Base-by-base conservation (phyloP, 2,113 vertebrate genomes). In the Gavialis gangeticus region DNA sequence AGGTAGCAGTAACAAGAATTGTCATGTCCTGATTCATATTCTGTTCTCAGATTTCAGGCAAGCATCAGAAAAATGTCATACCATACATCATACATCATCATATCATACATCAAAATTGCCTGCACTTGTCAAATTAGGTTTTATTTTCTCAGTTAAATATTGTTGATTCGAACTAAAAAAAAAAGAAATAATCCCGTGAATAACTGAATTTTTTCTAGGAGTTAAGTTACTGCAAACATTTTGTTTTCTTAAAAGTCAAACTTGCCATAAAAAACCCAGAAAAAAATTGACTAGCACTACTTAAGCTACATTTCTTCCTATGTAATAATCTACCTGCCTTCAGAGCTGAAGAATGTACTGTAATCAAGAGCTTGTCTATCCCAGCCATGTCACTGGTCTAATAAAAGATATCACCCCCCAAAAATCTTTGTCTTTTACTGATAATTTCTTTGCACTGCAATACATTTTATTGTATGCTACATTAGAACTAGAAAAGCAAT, bases 401-500 rank as follows among this genome's bases (percentile, higher is more conserved):
- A 46, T 46, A 46, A 46, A 46, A 46, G 46, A 46, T 46, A 46
- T 46, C 8, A 9, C 46, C 46, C 46, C 46, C 46, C 7, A 46
- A 46, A 46, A 46, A 8, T 46, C 88, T 92, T 87, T 62, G 90
- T 78, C 62, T 82, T 78, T 88, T 58, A 54, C 77, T 86, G 84
- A 94, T 79, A 82, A 80, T 88, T 95, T 82, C 73, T 62, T 67
- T 69, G 17, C 57, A 57, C 3, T 87, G 75, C 56, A 90, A 91
- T 54, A 88, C 46, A 88, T 91, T 91, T 86, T 84, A 87, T 84
- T 93, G 46, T 46, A 46, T 46, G 46, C 46, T 46, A 46, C 46
- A 12, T 34, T 69, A 10, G 18, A 30, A 67, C 30, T n/a, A 69
- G 16, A 69, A 34, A 9, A 34, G 30, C 21, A 69, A 11, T 67